Conservation (phyloP, 2,797 vertebrate species). For the Taenioides sp. region DNA sequence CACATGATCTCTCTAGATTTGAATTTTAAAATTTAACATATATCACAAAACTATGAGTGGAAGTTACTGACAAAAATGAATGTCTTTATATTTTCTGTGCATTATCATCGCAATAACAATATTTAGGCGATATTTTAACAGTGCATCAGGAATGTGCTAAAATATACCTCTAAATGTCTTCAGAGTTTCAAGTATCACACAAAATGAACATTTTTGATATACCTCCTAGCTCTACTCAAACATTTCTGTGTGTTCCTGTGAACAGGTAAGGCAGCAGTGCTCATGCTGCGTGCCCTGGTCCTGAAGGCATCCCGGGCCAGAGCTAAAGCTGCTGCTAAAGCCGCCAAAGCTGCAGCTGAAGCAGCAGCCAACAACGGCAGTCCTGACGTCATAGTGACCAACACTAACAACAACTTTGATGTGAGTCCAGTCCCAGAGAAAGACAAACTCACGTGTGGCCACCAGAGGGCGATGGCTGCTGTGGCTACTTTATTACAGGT, state of each 20-base stretch:
- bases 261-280: conserved; percentile 76
- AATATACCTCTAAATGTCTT: too few relatives aligned
- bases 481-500: conserved; percentile 74
- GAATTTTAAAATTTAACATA: not conserved
- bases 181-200: too few relatives aligned
- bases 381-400: conserved; percentile 69
- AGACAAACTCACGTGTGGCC: conserved; percentile 65
- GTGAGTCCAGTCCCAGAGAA: conserved; percentile 47
- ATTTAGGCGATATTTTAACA: too few relatives aligned
- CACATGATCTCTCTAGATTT: not conserved
- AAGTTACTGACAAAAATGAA: too few relatives aligned
- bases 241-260: not conserved
- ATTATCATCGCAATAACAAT: too few relatives aligned
- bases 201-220: too few relatives aligned
- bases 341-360: conserved; percentile 69
- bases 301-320: conserved; percentile 65
- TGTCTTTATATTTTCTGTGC: too few relatives aligned
- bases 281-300: conserved; percentile 82
- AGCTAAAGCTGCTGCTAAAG: conserved; percentile 72
- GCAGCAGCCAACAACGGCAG: conserved; percentile 60
- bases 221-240: not conserved
- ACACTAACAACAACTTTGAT: conserved; percentile 38
- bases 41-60: not conserved
- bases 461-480: conserved; percentile 77
- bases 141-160: too few relatives aligned